These are phyloP conservation scores for Temnothorax ravouxi DNA, from an alignment of 2,888 invertebrate genomes.

Conservation along the genomic window DNA sequence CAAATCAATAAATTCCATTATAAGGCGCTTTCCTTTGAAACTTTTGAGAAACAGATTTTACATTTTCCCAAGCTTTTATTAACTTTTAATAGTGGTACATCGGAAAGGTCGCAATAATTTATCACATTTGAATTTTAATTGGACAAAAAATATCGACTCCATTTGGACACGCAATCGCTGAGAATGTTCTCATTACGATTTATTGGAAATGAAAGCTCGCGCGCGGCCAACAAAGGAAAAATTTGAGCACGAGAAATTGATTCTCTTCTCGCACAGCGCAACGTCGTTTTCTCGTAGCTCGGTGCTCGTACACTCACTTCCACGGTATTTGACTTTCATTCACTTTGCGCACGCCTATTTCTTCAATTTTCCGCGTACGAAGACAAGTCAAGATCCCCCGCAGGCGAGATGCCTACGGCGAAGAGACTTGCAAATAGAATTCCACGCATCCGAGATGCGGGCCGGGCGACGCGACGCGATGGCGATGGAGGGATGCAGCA, in stretches of 20 bases:
- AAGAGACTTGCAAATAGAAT: conserved; percentile 52
- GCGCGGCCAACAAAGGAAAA: not conserved
- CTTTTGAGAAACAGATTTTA: conserved; percentile 38
- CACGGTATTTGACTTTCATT: conserved; percentile 43
- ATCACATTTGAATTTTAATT: conserved; percentile 9
- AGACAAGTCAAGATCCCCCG: conserved; percentile 40
- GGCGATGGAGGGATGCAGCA: conserved; percentile 14
- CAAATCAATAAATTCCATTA: conserved; percentile 49
- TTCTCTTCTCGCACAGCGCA: conserved; percentile 1
- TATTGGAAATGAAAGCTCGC: not conserved
- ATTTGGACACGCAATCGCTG: not conserved
- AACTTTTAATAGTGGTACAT: not conserved
- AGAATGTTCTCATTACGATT: not conserved
- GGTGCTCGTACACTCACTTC: not conserved
- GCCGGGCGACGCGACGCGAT: not conserved
- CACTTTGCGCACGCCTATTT: conserved; percentile 36
- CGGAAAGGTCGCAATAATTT: not conserved
- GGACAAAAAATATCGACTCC: not conserved
- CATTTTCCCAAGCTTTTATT: conserved; percentile 23
- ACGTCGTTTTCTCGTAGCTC: not conserved
- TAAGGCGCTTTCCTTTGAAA: conserved; percentile 5
- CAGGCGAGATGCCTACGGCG: conserved; percentile 37
- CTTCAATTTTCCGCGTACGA: conserved; percentile 48
- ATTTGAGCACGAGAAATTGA: conserved; percentile 12
- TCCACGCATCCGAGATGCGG: conserved; percentile 11